Evolutionary conservation across 2,888 invertebrate genomes (phyloP), one percentile per base, ranked within the genome.

Genomic region (Crepidodera aurea): DNA sequence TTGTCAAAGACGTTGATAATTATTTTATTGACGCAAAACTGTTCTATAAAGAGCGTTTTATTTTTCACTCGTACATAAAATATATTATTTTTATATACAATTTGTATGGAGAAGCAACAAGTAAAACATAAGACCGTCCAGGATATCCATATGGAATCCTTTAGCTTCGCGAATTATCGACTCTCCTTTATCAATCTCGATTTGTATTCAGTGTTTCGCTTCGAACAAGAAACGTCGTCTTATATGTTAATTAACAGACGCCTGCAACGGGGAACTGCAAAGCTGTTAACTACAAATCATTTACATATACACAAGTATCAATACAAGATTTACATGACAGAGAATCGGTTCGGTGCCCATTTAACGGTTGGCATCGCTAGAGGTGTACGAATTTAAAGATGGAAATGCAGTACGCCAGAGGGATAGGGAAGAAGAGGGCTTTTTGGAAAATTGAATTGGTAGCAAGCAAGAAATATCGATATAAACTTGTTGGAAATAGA

Each of bases 211-310:
- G 25, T 10, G 16, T 22, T 8, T 25, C 22, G 12, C 13, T 40
- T 7, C 19, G 39, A 53, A 40, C 39, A 27, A 53, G 53, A 53
- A 16, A 22, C 27, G 39, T 6, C 53, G 39, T 53, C 53, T 53
- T 53, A 53, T 53, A 53, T 53, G 53, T 12, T 53, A 53, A 53
- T 53, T 53, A 53, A 39, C 39, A 53, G 53, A 16, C 53, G 53
- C 8, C 37, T 39, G 53, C 25, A 40, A 19, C 22, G 13, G 53
- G 51, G 15, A 39, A 15, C 40, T 27, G 16, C 40, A 13, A 37
- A 51, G 51, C 51, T 51, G 51, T 34, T 51, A 51, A 51, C 51
- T 13, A 27, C 25, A 25, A 53, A 40, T 15, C 27, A 53, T 53
- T 51, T 53, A 29, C 53, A 53, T 53, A 53, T 39, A 53, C 53